Evolutionary conservation across 2,888 invertebrate species (phyloP).

Genomic region (Antitype chi): DNA sequence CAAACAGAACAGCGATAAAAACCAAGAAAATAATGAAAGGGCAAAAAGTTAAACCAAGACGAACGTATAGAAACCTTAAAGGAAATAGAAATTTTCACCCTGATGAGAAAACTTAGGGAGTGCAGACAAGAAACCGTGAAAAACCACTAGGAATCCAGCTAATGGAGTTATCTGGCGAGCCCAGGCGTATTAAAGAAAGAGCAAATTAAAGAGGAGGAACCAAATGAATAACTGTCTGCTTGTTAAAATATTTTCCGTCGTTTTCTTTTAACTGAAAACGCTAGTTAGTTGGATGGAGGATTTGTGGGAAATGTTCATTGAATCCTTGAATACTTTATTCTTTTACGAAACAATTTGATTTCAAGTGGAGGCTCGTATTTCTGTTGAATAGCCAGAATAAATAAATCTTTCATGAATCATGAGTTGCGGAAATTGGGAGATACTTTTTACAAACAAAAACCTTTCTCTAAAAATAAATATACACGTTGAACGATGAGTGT

Average conservation of each 20-base stretch:
- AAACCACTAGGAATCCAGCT: slow-evolving; percentile 73
- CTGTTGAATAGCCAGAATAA: slow-evolving; percentile 20
- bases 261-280: slow-evolving; percentile 50
- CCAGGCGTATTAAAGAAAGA: slow-evolving; percentile 71
- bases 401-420: slow-evolving; percentile 26
- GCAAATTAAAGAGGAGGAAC: slow-evolving; percentile 67
- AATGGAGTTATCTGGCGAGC: slow-evolving; percentile 74
- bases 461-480: slow-evolving; percentile 38
- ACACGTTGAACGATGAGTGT: slow-evolving; percentile 26
- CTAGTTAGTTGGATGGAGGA: slow-evolving; percentile 20
- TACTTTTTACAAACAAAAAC: slow-evolving; percentile 39
- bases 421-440: slow-evolving; percentile 35
- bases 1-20: slow-evolving; percentile 73
- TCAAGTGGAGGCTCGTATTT: slow-evolving; percentile 6
- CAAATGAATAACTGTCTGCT: slow-evolving; percentile 61
- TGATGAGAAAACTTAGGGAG: slow-evolving; percentile 78
- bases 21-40: slow-evolving; percentile 67
- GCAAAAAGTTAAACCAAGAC: slow-evolving; percentile 67
- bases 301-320: slow-evolving; percentile 19
- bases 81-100: slow-evolving; percentile 75
- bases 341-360: slow-evolving; percentile 9
- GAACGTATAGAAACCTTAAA: slow-evolving; percentile 68
- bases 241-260: slow-evolving; percentile 58
- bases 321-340: neutral
- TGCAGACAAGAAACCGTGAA: slow-evolving; percentile 70